A percentile compares a stretch with the other conserved stretches of the same genome.
Evolutionary conservation across 2,113 vertebrate species (phyloP).

Genomic region (Xyrauchen texanus): DNA sequence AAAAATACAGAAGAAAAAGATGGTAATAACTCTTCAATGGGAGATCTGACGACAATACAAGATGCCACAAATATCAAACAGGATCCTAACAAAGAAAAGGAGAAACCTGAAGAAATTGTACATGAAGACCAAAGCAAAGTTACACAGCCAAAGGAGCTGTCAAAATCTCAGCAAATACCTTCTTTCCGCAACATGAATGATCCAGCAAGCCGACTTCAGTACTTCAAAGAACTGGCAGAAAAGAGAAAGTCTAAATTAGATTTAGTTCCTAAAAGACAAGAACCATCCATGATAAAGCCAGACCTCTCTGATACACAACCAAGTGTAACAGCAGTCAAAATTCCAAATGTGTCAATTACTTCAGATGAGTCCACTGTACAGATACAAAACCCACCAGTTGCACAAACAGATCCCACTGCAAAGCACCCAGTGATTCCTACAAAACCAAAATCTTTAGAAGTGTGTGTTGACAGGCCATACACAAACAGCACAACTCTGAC

Average conservation of each 20-base stretch:
- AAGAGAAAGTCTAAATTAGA: conserved; percentile 69
- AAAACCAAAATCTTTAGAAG: conserved; percentile 55
- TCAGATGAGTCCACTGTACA: conserved; percentile 4
- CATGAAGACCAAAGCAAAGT: conserved; percentile 40
- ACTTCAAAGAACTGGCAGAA: conserved; percentile 72
- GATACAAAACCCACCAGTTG: conserved; percentile 32
- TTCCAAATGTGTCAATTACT: conserved; percentile 20
- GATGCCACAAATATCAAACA: conserved; percentile 54
- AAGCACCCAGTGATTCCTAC: conserved; percentile 56
- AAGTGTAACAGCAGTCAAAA: conserved; percentile 10
- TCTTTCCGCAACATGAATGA: conserved; percentile 68
- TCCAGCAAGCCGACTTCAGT: conserved; percentile 69
- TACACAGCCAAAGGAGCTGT: not conserved
- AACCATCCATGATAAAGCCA: conserved; percentile 67
- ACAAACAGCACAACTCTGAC: conserved; percentile 22
- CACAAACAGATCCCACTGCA: conserved; percentile 60
- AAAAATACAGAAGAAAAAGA: conserved; percentile 51
- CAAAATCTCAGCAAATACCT: conserved; percentile 10
- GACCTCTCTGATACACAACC: conserved; percentile 58
- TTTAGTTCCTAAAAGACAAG: conserved; percentile 54
- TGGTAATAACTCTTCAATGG: conserved; percentile 11
- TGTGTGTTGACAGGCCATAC: conserved; percentile 20
- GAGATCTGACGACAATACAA: conserved; percentile 55
- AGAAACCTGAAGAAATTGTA: conserved; percentile 45
- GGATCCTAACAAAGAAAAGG: conserved; percentile 49